Evolutionary conservation across 2,888 invertebrate species (phyloP).

Genomic region (Drosophila cyrtoloma): DNA sequence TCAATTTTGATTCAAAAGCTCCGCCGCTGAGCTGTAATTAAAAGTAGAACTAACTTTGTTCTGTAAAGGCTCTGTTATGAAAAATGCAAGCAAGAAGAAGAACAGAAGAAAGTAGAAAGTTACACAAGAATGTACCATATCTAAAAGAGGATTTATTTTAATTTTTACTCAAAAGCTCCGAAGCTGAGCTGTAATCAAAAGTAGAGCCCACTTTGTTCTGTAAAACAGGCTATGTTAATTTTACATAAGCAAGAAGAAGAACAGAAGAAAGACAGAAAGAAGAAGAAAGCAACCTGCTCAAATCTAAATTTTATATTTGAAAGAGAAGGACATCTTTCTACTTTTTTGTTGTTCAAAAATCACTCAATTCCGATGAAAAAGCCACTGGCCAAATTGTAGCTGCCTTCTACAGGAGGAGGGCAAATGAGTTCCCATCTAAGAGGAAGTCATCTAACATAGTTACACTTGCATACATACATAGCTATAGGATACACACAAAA

Average conservation of each 20-base stretch:
- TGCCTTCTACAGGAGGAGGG: not conserved
- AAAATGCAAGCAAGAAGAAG: not conserved
- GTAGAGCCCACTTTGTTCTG: not conserved
- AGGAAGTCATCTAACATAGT: slow-evolving; percentile 41
- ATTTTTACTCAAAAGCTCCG: not conserved
- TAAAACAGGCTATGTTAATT: slow-evolving; percentile 1
- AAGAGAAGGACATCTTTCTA: not conserved
- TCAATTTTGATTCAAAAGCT: not conserved
- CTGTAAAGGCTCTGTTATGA: not conserved
- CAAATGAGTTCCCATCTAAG: slow-evolving; percentile 21
- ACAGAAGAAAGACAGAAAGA: not conserved
- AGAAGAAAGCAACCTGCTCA: not conserved
- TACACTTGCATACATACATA: slow-evolving; percentile 7
- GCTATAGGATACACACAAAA: slow-evolving; percentile 23
- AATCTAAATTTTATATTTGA: not conserved
- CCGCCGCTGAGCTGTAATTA: not conserved
- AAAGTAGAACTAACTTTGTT: not conserved
- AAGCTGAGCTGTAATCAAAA: not conserved
- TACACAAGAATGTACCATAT: too few relatives aligned
- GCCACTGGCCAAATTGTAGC: not conserved
- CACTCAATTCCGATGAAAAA: not conserved
- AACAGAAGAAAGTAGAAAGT: not conserved
- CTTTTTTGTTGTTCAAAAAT: not conserved
- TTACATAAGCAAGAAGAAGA: not conserved
- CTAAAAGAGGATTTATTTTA: too few relatives aligned